Base-by-base conservation (phyloP, 2,888 invertebrate genomes). In the Tinea trinotella region DNA sequence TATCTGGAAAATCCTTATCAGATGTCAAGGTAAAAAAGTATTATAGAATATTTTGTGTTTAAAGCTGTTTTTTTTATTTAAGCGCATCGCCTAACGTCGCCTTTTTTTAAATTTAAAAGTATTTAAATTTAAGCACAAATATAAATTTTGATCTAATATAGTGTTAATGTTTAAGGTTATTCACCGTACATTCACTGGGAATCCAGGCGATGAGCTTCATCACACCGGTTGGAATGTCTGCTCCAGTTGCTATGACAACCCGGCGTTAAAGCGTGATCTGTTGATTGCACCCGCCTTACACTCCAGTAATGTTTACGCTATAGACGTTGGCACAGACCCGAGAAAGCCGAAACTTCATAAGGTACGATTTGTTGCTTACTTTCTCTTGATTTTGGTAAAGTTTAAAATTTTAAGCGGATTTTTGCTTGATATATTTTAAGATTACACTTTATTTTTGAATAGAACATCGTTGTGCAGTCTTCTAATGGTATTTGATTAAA, bases 191-290 rank as follows among this genome's bases (percentile, higher is more conserved):
- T 89, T 90, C 63, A 93, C 97, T 64, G 92, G 92, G 6, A 76
- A 91, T 58, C 74, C 87, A 2, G 92, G 92, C 0, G 96, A 99
- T 66, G 99, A 99, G 71, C 78, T 99, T 0, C 99, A 99, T 71
- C 99, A 99, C 71, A 92, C 93, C 40, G 98, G 98, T 0, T 99
- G 98, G 98, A 98, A 99, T 71, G 91, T 96, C 0, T 99, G 99
- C 73, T 96, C 97, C 61, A 97, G 97, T 74, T 98, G 98, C 72
- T 90, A 93, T 71, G 76, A 80, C 53, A 75, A 76, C 60, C 73
- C 77, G 0, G 71, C 83, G 0, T 79, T 90, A 3, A 88, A 88
- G 56, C 87, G 98, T 17, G 90, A 96, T 70, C 91, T 93, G 44
- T 79, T 99, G 34, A 89, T 99, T 4, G 70, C 98, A 57, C 98